Evolutionary conservation across 2,113 vertebrate species (phyloP).

Genomic region (Pseudonaja textilis): DNA sequence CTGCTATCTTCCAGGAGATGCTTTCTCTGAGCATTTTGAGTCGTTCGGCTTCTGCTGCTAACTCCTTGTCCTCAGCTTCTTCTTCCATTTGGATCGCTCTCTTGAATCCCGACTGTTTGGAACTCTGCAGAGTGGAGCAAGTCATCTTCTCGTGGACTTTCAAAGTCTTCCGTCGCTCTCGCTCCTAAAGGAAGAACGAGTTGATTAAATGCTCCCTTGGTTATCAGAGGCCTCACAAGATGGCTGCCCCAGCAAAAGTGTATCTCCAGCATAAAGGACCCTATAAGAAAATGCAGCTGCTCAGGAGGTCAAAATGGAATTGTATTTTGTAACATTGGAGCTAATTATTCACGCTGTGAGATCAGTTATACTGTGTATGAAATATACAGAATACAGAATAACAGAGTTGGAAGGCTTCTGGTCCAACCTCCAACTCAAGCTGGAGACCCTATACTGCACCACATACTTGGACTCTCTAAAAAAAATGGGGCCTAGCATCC

Average conservation of each 20-base stretch:
- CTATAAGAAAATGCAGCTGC: background rate
- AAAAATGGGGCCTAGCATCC: background rate
- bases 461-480: background rate
- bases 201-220: background rate
- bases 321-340: background rate
- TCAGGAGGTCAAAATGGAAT: background rate
- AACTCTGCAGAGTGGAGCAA: constrained; percentile 56
- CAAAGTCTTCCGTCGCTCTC: constrained; percentile 67
- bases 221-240: background rate
- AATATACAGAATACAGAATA: background rate
- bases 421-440: background rate
- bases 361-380: background rate
- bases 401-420: background rate
- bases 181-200: constrained; percentile 68
- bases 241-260: background rate
- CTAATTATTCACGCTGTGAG: background rate
- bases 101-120: constrained; percentile 61
- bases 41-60: constrained; percentile 32
- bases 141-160: constrained; percentile 78
- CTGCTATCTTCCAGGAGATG: constrained; percentile 62
- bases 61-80: constrained; percentile 48
- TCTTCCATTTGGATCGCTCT: constrained; percentile 67
- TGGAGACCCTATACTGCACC: background rate
- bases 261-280: background rate
- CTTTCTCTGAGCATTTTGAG: constrained; percentile 38